phyloP scores from a whole-genome alignment of 2,797 vertebrate genomes.

The Philypnodon macrostomus region DNA sequence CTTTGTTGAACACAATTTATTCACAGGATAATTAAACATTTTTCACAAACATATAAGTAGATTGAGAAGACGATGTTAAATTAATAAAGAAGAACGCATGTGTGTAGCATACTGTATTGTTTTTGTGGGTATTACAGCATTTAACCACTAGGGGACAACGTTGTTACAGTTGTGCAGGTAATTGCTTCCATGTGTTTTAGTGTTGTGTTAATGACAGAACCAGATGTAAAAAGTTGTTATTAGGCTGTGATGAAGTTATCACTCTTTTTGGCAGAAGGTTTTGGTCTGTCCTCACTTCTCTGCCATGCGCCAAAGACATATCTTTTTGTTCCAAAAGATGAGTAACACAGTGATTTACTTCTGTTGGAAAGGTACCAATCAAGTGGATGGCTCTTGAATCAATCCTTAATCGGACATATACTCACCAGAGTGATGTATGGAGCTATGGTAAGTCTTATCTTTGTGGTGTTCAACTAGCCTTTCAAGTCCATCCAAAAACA shows the following conservation, averaged over 20 bases:
- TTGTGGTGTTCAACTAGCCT: no score
- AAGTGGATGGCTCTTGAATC: constrained; percentile 99
- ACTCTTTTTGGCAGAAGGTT: not conserved
- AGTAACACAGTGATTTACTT: not conserved
- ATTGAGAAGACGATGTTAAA: no score
- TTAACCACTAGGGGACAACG: constrained; percentile 34
- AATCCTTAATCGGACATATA: constrained; percentile 94
- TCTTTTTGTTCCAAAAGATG: no score
- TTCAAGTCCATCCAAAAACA: no score
- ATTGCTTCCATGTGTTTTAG: constrained; percentile 8
- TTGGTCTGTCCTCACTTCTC: not conserved
- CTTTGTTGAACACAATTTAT: no score
- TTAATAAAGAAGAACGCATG: no score
- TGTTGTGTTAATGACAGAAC: not conserved
- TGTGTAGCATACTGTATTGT: not conserved
- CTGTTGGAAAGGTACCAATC: constrained; percentile 87
- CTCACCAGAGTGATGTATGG: constrained; percentile 98
- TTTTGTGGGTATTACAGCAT: not conserved
- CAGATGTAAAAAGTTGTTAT: constrained; percentile 7
- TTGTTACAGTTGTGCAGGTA: not conserved
- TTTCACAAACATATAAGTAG: no score
- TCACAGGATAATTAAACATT: no score
- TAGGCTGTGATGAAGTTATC: constrained; percentile 1
- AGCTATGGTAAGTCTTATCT: constrained; percentile 87
- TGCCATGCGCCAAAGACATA: not conserved